Evolutionary conservation across 2,888 invertebrate species (phyloP).

Genomic region (Rhodophaea formosa): DNA sequence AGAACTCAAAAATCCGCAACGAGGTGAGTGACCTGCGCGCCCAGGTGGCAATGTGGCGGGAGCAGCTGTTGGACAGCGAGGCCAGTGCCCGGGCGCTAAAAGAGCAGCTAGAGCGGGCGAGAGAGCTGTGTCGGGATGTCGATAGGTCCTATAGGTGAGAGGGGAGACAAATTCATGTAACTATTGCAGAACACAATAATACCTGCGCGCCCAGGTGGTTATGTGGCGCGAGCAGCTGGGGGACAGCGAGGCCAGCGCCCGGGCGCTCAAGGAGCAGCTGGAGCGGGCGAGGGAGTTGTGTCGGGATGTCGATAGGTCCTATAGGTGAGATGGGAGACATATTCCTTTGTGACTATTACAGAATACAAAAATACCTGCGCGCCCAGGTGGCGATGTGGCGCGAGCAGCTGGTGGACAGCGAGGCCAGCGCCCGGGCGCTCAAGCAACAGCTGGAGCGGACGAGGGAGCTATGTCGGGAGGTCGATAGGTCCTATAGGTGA

Average conservation of each 20-base stretch:
- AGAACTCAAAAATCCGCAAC: constrained; percentile 42
- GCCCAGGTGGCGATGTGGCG: constrained; percentile 34
- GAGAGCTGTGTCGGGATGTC: constrained; percentile 35
- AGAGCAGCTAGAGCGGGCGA: constrained; percentile 35
- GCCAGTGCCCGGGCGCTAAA: constrained; percentile 37
- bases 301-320: too few relatives aligned
- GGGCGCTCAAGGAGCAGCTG: too few relatives aligned
- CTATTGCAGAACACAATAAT: constrained; percentile 40
- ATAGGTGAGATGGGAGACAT: too few relatives aligned
- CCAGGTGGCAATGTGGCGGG: constrained; percentile 40
- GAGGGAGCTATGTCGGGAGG: constrained; percentile 32
- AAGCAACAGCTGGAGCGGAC: constrained; percentile 38
- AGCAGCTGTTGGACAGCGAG: constrained; percentile 38
- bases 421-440: constrained; percentile 35
- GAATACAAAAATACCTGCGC: constrained; percentile 41
- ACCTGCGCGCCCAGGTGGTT: constrained; percentile 38
- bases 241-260: constrained; percentile 35
- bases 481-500: constrained; percentile 44
- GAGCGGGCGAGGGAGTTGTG: too few relatives aligned
- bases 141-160: constrained; percentile 44
- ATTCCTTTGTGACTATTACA: too few relatives aligned
- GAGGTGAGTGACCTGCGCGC: constrained; percentile 39
- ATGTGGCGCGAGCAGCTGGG: constrained; percentile 15
- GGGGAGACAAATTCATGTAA: too few relatives aligned
- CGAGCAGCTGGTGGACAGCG: constrained; percentile 24